These are phyloP conservation scores for Xestia rhomboidea DNA, from an alignment of 2,888 invertebrate species.

Conservation along the genomic window DNA sequence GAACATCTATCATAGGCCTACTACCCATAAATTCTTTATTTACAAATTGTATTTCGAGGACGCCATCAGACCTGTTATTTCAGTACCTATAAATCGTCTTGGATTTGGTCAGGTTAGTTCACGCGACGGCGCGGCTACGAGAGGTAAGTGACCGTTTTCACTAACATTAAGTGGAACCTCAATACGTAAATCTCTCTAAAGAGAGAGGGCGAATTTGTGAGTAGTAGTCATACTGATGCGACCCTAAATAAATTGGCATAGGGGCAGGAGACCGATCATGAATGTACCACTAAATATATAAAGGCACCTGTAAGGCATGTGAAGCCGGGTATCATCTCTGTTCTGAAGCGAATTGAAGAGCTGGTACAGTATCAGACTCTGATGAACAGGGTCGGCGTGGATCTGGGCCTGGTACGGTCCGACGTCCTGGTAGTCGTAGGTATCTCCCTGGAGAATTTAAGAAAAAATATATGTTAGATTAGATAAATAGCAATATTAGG, in stretches of 20 bases:
- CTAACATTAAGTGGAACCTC: too few relatives aligned
- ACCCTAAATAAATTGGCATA: not conserved
- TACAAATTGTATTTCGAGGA: too few relatives aligned
- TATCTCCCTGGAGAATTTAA: constrained; percentile 33
- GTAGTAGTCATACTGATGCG: not conserved
- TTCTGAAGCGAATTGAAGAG: constrained; percentile 58
- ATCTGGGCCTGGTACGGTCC: constrained; percentile 19
- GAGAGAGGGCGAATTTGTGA: too few relatives aligned
- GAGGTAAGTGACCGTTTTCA: not conserved
- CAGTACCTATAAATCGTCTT: too few relatives aligned
- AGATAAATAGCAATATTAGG: not conserved
- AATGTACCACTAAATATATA: not conserved
- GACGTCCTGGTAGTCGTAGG: constrained; percentile 62
- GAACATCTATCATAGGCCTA: too few relatives aligned
- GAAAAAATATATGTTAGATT: not conserved
- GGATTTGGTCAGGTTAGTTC: too few relatives aligned
- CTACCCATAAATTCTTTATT: too few relatives aligned
- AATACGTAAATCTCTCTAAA: too few relatives aligned
- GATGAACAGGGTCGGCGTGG: constrained; percentile 31
- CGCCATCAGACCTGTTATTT: too few relatives aligned
- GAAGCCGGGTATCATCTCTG: constrained; percentile 35
- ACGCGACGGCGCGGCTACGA: too few relatives aligned
- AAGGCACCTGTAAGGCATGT: constrained; percentile 39
- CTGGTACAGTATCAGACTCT: constrained; percentile 59
- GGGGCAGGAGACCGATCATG: not conserved